Conservation (phyloP, 2,888 invertebrate species). For the Cartodere bifasciata region DNA sequence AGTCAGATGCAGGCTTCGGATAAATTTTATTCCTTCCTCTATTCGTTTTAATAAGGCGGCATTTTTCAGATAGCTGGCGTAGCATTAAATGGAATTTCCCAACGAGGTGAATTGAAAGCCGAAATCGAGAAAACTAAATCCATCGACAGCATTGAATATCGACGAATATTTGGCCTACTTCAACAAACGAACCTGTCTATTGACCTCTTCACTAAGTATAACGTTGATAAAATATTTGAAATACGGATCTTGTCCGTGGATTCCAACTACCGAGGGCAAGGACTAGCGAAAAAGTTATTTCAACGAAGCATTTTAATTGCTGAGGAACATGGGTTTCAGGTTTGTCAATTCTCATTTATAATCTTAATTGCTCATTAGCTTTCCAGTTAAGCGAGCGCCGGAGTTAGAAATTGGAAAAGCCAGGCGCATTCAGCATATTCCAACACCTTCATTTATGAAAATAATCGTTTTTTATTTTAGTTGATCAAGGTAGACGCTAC, state of each 20-base stretch:
- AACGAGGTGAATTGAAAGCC: constrained; percentile 57
- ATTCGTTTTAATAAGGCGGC: constrained; percentile 14
- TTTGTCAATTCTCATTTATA: constrained; percentile 23
- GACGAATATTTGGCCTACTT: constrained; percentile 65
- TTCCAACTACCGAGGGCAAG: constrained; percentile 54
- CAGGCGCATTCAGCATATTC: too few relatives aligned
- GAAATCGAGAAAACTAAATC: constrained; percentile 54
- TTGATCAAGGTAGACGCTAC: constrained; percentile 73
- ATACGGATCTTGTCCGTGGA: constrained; percentile 71
- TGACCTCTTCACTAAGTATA: constrained; percentile 53
- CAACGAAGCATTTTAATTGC: constrained; percentile 53
- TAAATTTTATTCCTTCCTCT: too few relatives aligned
- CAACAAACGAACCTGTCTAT: constrained; percentile 56
- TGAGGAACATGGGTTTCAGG: constrained; percentile 54
- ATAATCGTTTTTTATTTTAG: constrained; percentile 35
- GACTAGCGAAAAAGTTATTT: constrained; percentile 62
- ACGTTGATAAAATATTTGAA: constrained; percentile 62
- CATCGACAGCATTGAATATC: constrained; percentile 56
- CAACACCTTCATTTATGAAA: background rate
- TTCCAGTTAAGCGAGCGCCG: too few relatives aligned
- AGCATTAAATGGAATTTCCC: constrained; percentile 62
- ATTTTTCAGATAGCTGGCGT: constrained; percentile 61
- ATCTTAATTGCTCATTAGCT: background rate
- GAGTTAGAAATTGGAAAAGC: too few relatives aligned
- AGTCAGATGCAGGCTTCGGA: too few relatives aligned